Conservation (phyloP, 2,113 vertebrate species). For the Rhinogobius similis region DNA sequence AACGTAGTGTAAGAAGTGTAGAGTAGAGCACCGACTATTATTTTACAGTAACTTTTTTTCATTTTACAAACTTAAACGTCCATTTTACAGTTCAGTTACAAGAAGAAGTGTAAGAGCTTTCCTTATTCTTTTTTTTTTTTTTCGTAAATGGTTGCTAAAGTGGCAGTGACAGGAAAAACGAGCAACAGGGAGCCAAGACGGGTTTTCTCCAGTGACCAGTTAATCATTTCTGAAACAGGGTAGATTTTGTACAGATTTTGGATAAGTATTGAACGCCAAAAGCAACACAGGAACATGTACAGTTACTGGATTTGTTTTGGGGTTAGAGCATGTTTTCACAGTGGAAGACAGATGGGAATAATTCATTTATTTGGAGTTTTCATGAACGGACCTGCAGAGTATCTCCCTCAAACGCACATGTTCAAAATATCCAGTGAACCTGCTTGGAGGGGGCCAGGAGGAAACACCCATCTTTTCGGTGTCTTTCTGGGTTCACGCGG, state of each 20-base stretch:
- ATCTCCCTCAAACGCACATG: not conserved
- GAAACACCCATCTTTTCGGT: not conserved
- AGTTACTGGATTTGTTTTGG: not conserved
- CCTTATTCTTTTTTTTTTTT: not conserved
- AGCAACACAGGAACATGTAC: not conserved
- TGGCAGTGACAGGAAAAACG: not conserved
- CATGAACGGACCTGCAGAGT: not conserved
- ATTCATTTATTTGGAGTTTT: not conserved
- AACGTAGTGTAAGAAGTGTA: not conserved
- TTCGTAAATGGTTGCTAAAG: not conserved
- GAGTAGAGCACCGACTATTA: too few species aligned
- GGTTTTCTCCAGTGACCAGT: not conserved
- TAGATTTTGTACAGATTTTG: not conserved
- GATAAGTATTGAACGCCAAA: not conserved
- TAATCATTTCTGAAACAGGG: not conserved
- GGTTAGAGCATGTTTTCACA: not conserved
- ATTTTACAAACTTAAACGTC: not conserved
- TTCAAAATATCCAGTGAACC: not conserved
- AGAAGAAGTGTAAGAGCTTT: not conserved
- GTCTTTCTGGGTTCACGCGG: not conserved
- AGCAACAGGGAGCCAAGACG: not conserved
- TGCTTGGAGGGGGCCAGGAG: not conserved
- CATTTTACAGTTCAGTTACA: not conserved
- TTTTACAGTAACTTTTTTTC: too few species aligned
- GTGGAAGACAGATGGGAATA: not conserved